A percentile compares a stretch with the other conserved stretches of the same genome.
These are phyloP conservation scores for Oscheius myriophilus DNA, from an alignment of 2,888 invertebrate genomes.

Conservation along the genomic window DNA sequence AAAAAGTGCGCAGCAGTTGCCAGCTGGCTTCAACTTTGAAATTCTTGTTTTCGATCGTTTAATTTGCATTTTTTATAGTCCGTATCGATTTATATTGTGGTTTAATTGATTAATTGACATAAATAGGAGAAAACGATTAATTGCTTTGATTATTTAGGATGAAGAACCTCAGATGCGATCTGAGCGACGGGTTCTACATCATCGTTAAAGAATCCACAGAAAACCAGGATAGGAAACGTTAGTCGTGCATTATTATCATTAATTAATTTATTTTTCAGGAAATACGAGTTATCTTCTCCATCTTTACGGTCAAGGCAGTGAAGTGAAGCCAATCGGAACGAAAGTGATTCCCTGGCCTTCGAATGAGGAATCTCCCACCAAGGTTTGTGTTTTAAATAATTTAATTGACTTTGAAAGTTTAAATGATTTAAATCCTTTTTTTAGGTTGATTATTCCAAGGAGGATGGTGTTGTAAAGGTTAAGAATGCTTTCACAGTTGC, in stretches of 20 bases:
- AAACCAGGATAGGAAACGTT: slow-evolving; percentile 4
- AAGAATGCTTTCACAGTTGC: slow-evolving; percentile 12
- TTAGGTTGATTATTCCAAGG: slow-evolving; percentile 4
- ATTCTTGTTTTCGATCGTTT: too few species aligned
- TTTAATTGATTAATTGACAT: too few species aligned
- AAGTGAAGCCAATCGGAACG: slow-evolving; percentile 9
- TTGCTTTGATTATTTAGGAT: slow-evolving; percentile 13
- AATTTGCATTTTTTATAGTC: too few species aligned
- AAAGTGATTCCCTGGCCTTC: slow-evolving; percentile 24
- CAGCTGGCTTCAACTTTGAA: too few species aligned
- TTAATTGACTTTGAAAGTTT: too few species aligned
- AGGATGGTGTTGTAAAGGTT: slow-evolving; percentile 15
- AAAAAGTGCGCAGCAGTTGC: too few species aligned
- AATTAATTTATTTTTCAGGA: slow-evolving; percentile 1
- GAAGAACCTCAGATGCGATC: slow-evolving; percentile 17
- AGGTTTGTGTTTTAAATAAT: slow-evolving; percentile 11
- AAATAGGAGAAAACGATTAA: too few species aligned
- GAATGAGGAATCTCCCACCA: slow-evolving; percentile 15
- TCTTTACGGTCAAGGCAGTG: slow-evolving; percentile 1
- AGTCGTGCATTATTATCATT: not conserved
- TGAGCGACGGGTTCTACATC: slow-evolving; percentile 9
- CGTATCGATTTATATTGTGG: too few species aligned
- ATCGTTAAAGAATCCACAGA: slow-evolving; percentile 1
- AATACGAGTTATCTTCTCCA: slow-evolving; percentile 9
- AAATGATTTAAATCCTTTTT: too few species aligned